Base-by-base conservation (phyloP, 2,888 invertebrate species). In the Ypsolopha sequella region DNA sequence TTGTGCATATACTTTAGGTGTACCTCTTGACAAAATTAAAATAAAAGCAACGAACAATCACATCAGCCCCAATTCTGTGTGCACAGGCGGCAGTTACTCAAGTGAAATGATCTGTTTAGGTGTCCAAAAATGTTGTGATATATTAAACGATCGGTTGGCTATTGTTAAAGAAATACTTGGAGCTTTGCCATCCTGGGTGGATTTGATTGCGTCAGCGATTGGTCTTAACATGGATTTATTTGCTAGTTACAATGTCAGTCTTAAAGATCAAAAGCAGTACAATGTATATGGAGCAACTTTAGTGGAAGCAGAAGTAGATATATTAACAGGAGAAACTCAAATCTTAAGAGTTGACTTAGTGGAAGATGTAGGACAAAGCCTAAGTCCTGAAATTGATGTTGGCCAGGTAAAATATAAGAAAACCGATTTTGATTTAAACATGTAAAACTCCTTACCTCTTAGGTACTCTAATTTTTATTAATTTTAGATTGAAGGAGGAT, bases 51-150 rank as follows among this genome's bases (percentile, higher is more conserved):
- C 88, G 11, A 89, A 89, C 58, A 89, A 84, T 41, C 68, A 91
- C 11, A 82, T 84, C 33, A 74, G 89, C 0, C 91, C 93, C 0
- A 95, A 95, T 65, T 73, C 88, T 43, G 66, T 74, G 8, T 74
- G 87, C 1, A 89, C 93, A 1, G 94, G 93, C 1, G 93, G 90
- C 1, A 91, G 92, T 63, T 58, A 90, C 0, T 88, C 91, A 2
- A 91, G 91, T 53, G 93, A 93, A 65, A 76, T 86, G 11, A 75
- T 89, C 7, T 84, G 88, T 55, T 61, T 89, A 75, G 89, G 86
- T 14, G 71, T 88, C 1, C 70, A 77, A 52, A 75, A 68, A 60
- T 84, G 84, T 41, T 89, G 89, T 58, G 70, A 86, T 58, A 63
- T 79, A 53, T 54, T 89, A 10, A 52, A 85, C 11, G 61, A 66